phyloP scores from a whole-genome alignment of 2,113 vertebrate species.

The Pimephales promelas region DNA sequence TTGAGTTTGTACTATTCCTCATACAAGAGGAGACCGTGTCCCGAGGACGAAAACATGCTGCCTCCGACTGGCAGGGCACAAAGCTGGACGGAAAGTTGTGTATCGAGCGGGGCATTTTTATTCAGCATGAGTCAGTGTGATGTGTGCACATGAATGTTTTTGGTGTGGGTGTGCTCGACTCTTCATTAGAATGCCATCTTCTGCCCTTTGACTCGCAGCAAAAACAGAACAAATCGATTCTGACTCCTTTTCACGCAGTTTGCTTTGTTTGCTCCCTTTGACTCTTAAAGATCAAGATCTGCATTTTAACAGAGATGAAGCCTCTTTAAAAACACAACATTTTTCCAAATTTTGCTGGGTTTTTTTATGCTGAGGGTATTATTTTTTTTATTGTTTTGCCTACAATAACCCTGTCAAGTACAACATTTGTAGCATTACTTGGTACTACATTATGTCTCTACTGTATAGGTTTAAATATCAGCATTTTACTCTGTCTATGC shows the following conservation, averaged over 20 bases:
- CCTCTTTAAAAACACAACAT: not conserved
- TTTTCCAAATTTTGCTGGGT: not conserved
- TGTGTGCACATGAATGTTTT: slow-evolving; percentile 4
- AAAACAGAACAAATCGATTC: slow-evolving; percentile 40
- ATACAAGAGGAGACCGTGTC: not conserved
- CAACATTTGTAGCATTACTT: not conserved
- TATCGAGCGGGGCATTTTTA: slow-evolving; percentile 2
- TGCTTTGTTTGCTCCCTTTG: slow-evolving; percentile 7
- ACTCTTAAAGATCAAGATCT: slow-evolving; percentile 35
- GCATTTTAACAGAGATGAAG: slow-evolving; percentile 21
- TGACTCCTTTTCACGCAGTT: slow-evolving; percentile 4
- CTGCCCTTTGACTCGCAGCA: slow-evolving; percentile 37
- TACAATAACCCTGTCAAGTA: not conserved
- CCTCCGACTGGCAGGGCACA: slow-evolving; percentile 7
- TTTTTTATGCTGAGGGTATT: not conserved
- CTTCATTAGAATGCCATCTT: slow-evolving; percentile 47
- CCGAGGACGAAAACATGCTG: not conserved
- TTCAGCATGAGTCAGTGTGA: slow-evolving; percentile 3
- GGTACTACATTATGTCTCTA: too few relatives aligned
- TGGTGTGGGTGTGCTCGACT: slow-evolving; percentile 37
- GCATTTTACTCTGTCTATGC: not conserved
- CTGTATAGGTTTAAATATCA: not conserved
- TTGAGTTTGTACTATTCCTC: not conserved
- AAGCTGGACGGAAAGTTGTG: slow-evolving; percentile 19
- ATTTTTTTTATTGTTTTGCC: not conserved